Evolutionary conservation across 2,113 vertebrate species (phyloP).

Genomic region (Promerops cafer): DNA sequence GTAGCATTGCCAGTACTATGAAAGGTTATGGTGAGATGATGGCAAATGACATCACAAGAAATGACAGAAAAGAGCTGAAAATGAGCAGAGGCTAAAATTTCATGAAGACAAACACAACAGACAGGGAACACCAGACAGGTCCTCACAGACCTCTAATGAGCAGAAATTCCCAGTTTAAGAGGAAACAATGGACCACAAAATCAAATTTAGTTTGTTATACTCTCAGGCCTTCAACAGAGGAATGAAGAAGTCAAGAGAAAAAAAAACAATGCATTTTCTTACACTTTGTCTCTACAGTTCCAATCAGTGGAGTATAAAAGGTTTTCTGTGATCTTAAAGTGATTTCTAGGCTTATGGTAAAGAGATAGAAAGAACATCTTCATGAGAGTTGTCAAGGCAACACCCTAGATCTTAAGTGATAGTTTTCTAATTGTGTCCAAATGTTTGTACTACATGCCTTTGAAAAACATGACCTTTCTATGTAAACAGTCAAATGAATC

Average conservation of each 20-base stretch:
- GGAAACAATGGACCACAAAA: not conserved
- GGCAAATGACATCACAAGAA: not conserved
- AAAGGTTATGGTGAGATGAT: not conserved
- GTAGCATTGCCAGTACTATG: not conserved
- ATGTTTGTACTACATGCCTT: not conserved
- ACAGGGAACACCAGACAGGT: not conserved
- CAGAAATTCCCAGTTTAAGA: not conserved
- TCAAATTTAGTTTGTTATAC: not conserved
- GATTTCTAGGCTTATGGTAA: not conserved
- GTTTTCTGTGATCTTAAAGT: not conserved
- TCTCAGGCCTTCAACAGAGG: not conserved
- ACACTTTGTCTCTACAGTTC: not conserved
- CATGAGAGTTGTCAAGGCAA: not conserved
- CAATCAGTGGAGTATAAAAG: not conserved
- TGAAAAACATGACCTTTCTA: not conserved
- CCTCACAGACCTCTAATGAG: not conserved
- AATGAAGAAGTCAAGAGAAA: not conserved
- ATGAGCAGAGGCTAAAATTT: accelerated
- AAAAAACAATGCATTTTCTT: not conserved
- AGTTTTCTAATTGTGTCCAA: not conserved
- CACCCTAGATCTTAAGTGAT: not conserved
- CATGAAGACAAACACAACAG: not conserved
- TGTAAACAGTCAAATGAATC: not conserved
- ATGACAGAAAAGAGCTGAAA: not conserved
- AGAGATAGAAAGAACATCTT: not conserved